These are phyloP conservation scores for Limnephilus marmoratus DNA, from an alignment of 2,888 invertebrate species.

Conservation along the genomic window DNA sequence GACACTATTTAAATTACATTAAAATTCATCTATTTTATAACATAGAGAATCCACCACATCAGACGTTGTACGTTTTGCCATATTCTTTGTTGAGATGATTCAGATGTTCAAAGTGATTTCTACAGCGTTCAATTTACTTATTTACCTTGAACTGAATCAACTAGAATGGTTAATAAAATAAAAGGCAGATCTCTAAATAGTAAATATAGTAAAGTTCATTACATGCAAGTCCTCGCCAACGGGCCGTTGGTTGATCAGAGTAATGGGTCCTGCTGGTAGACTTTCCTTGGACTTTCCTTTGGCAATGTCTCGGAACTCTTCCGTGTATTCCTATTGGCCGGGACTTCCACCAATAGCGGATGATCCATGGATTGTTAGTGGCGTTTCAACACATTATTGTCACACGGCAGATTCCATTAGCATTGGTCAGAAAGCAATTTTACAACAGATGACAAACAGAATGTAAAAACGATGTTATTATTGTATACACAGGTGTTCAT, in stretches of 20 bases:
- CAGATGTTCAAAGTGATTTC: conserved; percentile 9
- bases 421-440: conserved; percentile 25
- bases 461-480: conserved; percentile 9
- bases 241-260: conserved; percentile 95
- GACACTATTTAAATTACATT: neutral
- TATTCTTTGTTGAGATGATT: conserved; percentile 13
- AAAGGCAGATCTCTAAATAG: conserved; percentile 6
- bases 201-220: conserved; percentile 68
- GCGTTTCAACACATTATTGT: conserved; percentile 30
- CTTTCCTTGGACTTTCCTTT: conserved; percentile 96
- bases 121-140: neutral
- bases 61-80: neutral
- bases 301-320: conserved; percentile 97
- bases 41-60: neutral
- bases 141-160: neutral
- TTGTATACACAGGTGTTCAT: conserved; percentile 29
- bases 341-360: conserved; percentile 57
- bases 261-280: conserved; percentile 93
- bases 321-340: conserved; percentile 91
- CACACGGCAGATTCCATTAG: conserved; percentile 18
- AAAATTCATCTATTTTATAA: neutral
- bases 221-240: conserved; percentile 97
- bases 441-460: conserved; percentile 35
- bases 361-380: conserved; percentile 70
- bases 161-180: neutral